A percentile compares a stretch with the other conserved stretches of the same genome.
Evolutionary conservation across 30 jellyfish, hydroid and myxozoan genomes (phyloP).

Genomic region (Mastigias papua): DNA sequence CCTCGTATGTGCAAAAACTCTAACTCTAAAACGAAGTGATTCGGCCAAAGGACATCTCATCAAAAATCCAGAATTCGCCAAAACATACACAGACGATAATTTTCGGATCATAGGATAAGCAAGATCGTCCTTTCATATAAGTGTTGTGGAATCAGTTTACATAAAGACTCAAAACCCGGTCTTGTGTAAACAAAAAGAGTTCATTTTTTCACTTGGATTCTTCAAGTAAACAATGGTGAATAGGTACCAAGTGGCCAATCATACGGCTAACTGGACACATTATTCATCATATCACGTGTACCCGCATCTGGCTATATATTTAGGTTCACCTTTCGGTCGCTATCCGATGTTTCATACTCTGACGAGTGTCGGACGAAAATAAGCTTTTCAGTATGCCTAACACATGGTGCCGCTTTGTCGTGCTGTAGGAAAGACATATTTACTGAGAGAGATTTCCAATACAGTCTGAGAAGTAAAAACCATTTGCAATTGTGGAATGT

Average conservation of each 20-base stretch:
- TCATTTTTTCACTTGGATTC: neutral
- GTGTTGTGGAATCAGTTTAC: neutral
- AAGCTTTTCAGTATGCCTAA: too few relatives aligned
- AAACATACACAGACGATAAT: neutral
- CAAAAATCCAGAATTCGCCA: neutral
- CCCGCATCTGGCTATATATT: too few relatives aligned
- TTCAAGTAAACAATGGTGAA: neutral
- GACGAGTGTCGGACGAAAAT: neutral
- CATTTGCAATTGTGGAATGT: too few relatives aligned
- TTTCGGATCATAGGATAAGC: neutral
- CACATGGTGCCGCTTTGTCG: too few relatives aligned
- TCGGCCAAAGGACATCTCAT: neutral
- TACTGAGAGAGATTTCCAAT: too few relatives aligned
- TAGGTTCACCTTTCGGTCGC: too few relatives aligned
- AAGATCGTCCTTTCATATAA: neutral
- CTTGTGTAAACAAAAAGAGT: neutral
- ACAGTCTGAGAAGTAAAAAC: too few relatives aligned
- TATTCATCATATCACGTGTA: neutral
- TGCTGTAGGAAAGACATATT: too few relatives aligned
- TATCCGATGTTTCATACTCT: too few relatives aligned
- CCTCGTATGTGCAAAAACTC: neutral
- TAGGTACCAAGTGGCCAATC: neutral
- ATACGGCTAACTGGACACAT: neutral
- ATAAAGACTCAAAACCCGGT: neutral
- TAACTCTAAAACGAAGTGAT: neutral